Conservation (phyloP, 2,113 vertebrate species). For the Pagrus major region DNA sequence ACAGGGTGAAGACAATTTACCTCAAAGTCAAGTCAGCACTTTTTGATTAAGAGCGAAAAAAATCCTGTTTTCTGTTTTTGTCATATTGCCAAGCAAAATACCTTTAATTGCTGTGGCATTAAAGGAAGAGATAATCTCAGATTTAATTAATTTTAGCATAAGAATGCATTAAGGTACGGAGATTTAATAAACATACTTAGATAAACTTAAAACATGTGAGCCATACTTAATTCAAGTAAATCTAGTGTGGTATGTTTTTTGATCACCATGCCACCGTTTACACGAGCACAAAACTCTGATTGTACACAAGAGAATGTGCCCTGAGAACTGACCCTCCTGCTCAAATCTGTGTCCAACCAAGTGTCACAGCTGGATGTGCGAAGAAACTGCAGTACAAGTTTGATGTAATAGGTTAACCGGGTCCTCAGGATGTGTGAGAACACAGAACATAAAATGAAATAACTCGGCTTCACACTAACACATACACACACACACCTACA, state of each 20-base stretch:
- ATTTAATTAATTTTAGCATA: background rate
- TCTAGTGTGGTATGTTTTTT: background rate
- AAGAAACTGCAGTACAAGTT: background rate
- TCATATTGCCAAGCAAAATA: background rate
- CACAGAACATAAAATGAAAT: constrained; percentile 43
- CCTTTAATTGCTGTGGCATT: background rate
- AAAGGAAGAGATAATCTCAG: background rate
- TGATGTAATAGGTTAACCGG: constrained; percentile 22
- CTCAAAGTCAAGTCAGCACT: constrained; percentile 1
- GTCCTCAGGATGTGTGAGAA: constrained; percentile 20
- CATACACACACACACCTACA: constrained; percentile 17
- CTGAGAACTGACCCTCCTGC: constrained; percentile 1
- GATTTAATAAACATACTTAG: background rate
- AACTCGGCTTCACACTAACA: constrained; percentile 25
- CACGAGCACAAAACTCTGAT: background rate
- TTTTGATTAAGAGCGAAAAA: background rate
- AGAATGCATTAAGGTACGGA: background rate
- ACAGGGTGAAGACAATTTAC: constrained; percentile 5
- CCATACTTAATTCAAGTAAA: background rate
- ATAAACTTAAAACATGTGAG: background rate
- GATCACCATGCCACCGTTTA: background rate
- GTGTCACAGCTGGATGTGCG: constrained; percentile 12
- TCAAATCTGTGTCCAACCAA: constrained; percentile 13
- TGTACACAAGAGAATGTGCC: constrained; percentile 3
- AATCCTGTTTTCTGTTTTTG: constrained; percentile 1